Percentiles rank a stretch among this genome's conserved stretches.
phyloP scores from a whole-genome alignment of 2,113 vertebrate genomes.

The Gnathonemus longibarbis region DNA sequence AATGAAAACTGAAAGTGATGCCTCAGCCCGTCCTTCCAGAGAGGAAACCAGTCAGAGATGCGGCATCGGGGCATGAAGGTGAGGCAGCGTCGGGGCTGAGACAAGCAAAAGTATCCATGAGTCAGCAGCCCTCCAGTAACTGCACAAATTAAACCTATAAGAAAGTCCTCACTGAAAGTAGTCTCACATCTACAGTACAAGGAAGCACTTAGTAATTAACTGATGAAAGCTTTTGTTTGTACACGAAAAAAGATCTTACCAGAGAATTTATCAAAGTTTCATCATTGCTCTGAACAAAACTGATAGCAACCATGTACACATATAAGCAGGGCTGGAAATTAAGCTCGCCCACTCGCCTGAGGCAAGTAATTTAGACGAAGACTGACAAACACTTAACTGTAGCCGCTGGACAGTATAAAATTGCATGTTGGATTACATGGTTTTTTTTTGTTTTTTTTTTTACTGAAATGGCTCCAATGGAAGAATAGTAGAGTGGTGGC shows the following conservation, averaged over 20 bases:
- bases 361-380: not conserved
- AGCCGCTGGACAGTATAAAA: not conserved
- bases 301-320: not conserved
- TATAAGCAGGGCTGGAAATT: not conserved
- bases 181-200: not conserved
- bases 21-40: not conserved
- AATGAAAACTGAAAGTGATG: not conserved
- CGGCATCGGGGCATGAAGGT: not conserved
- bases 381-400: not conserved
- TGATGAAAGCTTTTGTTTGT: not conserved
- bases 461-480: not conserved
- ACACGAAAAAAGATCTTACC: not conserved
- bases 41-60: not conserved
- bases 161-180: not conserved
- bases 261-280: not conserved
- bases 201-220: not conserved
- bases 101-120: not conserved
- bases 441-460: not conserved
- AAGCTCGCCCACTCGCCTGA: not conserved
- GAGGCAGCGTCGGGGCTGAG: not conserved
- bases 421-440: not conserved
- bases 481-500: not conserved
- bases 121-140: not conserved
- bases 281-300: not conserved
- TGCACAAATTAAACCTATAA: not conserved